A percentile compares a stretch with the other conserved stretches of the same genome.
Evolutionary conservation across 2,888 invertebrate species (phyloP).

Genomic region (Neoitamus cyanurus): DNA sequence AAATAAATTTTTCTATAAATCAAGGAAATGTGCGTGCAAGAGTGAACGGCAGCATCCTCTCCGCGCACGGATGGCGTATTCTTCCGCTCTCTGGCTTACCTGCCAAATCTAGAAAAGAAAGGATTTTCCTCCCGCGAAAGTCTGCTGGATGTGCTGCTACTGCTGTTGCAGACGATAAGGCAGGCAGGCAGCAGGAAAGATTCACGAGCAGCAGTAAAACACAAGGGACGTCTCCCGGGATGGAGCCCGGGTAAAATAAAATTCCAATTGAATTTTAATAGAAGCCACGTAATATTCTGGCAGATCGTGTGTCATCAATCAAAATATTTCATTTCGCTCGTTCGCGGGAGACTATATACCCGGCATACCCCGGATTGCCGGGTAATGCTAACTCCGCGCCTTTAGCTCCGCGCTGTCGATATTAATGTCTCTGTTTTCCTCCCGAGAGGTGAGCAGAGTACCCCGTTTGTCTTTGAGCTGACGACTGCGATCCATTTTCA

Average conservation of each 20-base stretch:
- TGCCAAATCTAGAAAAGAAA: neutral
- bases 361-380: neutral
- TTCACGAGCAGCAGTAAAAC: neutral
- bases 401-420: neutral
- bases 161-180: neutral
- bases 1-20: slow-evolving; percentile 49
- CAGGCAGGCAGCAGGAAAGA: neutral
- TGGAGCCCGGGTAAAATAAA: neutral
- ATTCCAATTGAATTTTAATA: slow-evolving; percentile 42
- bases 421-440: neutral
- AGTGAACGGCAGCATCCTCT: neutral
- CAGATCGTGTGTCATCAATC: slow-evolving; percentile 36
- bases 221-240: neutral
- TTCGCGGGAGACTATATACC: neutral
- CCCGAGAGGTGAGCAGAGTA: neutral
- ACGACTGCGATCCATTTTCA: neutral
- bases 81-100: neutral
- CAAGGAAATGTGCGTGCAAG: slow-evolving; percentile 31
- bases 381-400: neutral
- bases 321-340: slow-evolving; percentile 28
- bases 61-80: neutral
- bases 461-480: neutral
- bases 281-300: slow-evolving; percentile 17
- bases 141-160: neutral
- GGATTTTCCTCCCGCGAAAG: neutral